A percentile compares a stretch with the other conserved stretches of the same genome.
Evolutionary conservation across 2,888 invertebrate species (phyloP).

Genomic region (Nyleta sp.): DNA sequence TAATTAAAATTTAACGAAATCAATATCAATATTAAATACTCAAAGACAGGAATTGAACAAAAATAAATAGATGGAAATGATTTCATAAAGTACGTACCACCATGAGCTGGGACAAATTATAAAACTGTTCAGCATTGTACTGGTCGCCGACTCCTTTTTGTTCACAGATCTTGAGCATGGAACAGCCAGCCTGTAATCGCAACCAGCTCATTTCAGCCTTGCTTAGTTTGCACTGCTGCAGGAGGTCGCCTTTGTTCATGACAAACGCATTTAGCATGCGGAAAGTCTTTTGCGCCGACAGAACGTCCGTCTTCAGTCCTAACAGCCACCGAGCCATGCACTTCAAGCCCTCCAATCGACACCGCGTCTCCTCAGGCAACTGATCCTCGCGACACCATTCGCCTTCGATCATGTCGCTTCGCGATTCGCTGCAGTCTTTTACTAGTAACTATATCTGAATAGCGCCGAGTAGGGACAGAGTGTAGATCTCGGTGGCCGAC

Average conservation of each 20-base stretch:
- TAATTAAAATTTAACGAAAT: no score
- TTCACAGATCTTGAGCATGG: constrained; percentile 98
- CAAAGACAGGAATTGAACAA: not conserved
- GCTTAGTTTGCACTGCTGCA: constrained; percentile 89
- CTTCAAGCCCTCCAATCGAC: constrained; percentile 97
- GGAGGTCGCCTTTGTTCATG: constrained; percentile 94
- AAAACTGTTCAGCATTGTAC: constrained; percentile 97
- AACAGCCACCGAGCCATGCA: constrained; percentile 98
- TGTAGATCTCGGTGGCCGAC: no score
- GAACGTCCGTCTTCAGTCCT: constrained; percentile 93
- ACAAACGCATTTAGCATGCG: constrained; percentile 97
- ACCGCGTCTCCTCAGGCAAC: constrained; percentile 94
- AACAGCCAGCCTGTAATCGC: constrained; percentile 95
- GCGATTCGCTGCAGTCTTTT: constrained; percentile 87
- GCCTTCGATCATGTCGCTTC: constrained; percentile 83
- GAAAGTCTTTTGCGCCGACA: constrained; percentile 96
- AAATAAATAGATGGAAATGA: not conserved
- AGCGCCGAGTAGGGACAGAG: no score
- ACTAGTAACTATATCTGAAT: no score
- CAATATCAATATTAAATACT: no score
- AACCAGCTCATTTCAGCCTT: constrained; percentile 97
- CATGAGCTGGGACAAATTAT: constrained; percentile 95
- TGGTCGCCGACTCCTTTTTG: constrained; percentile 98
- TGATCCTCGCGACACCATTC: constrained; percentile 95
- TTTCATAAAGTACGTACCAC: constrained; percentile 85